phyloP scores from a whole-genome alignment of 2,888 invertebrate genomes.

The Amblyjoppa proteus region DNA sequence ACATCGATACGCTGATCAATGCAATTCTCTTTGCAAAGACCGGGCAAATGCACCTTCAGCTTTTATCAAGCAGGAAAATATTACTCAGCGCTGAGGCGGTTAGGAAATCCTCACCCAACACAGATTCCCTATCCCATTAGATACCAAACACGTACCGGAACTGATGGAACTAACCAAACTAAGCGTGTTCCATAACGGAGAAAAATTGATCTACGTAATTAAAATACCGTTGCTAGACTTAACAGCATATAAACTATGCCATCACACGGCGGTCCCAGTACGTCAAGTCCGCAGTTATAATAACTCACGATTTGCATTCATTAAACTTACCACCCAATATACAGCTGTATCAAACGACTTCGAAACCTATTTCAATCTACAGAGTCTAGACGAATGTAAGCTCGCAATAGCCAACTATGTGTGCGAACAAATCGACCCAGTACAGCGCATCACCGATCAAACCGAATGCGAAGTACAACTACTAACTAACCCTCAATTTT shows the following conservation, averaged over 20 bases:
- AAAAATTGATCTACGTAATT: constrained; percentile 18
- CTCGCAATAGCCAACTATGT: neutral
- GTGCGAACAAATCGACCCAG: constrained; percentile 6
- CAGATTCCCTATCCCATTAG: constrained; percentile 27
- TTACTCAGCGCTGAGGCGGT: too few species aligned
- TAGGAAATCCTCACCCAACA: constrained; percentile 17
- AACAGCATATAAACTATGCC: constrained; percentile 1
- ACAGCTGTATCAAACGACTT: constrained; percentile 35
- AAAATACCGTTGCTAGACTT: constrained; percentile 23
- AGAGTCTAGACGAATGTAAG: constrained; percentile 13
- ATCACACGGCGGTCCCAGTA: constrained; percentile 11
- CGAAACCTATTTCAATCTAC: constrained; percentile 29
- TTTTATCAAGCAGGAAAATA: too few species aligned
- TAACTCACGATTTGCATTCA: constrained; percentile 22
- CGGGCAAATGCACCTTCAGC: constrained; percentile 42
- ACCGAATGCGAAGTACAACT: constrained; percentile 38
- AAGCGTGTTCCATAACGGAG: constrained; percentile 8
- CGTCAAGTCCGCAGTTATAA: neutral
- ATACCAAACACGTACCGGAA: constrained; percentile 4
- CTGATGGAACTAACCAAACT: constrained; percentile 6
- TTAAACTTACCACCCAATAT: constrained; percentile 26
- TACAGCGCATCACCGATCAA: constrained; percentile 18
- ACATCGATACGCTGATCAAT: neutral
- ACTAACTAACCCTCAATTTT: constrained; percentile 37
- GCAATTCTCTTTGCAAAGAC: constrained; percentile 14